phyloP scores from a whole-genome alignment of 2,888 invertebrate genomes.

The Escarpia spicata region DNA sequence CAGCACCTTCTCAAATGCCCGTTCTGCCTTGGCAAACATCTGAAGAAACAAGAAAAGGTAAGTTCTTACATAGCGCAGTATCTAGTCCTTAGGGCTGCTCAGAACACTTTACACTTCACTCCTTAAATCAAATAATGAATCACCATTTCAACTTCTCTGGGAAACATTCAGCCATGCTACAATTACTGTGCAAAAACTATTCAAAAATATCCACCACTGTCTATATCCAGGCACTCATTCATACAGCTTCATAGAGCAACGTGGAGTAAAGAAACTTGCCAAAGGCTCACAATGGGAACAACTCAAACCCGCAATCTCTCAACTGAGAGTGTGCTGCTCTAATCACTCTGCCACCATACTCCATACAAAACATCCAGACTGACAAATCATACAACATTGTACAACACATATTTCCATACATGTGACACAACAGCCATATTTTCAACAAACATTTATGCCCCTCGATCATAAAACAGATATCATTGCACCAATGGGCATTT shows the following conservation, averaged over 20 bases:
- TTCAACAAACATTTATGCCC: not conserved
- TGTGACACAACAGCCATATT: not conserved
- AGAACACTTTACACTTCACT: not conserved
- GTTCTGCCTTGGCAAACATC: conserved; percentile 13
- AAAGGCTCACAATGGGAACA: no score
- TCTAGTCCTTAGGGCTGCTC: not conserved
- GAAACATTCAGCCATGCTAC: not conserved
- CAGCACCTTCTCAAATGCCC: conserved; percentile 21
- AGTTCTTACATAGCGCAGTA: not conserved
- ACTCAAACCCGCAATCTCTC: no score
- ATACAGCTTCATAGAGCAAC: not conserved
- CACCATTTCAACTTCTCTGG: conserved; percentile 20
- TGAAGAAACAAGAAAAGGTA: not conserved
- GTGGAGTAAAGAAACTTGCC: no score
- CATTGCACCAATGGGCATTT: not conserved
- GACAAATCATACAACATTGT: not conserved
- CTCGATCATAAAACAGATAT: not conserved
- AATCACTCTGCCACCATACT: not conserved
- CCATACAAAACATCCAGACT: not conserved
- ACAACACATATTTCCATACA: conserved; percentile 3
- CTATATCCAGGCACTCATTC: not conserved
- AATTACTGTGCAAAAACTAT: conserved; percentile 7
- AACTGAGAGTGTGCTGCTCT: not conserved
- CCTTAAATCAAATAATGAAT: not conserved
- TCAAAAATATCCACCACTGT: conserved; percentile 8